phyloP scores from a whole-genome alignment of 2,888 invertebrate genomes.

The Scaptomyza cyrtandrae region DNA sequence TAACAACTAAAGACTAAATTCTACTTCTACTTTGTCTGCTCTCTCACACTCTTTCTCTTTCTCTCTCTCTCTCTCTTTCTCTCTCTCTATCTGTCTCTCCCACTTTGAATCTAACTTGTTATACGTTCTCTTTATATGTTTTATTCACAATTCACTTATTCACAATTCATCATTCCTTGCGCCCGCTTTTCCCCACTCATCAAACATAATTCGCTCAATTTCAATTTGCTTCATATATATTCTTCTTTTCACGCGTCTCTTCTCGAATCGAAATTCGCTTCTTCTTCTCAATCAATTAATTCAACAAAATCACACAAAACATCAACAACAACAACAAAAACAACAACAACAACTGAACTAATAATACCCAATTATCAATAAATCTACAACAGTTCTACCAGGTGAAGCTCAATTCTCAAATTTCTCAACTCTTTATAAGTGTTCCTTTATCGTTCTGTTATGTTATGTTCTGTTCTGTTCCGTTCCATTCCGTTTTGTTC shows the following conservation, averaged over 20 bases:
- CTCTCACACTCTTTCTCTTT: slow-evolving; percentile 56
- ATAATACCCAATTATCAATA: slow-evolving; percentile 40
- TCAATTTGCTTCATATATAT: slow-evolving; percentile 30
- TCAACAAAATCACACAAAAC: slow-evolving; percentile 29
- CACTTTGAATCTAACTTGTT: slow-evolving; percentile 35
- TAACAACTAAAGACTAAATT: slow-evolving; percentile 56
- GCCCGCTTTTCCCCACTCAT: slow-evolving; percentile 3
- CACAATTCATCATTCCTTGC: slow-evolving; percentile 1
- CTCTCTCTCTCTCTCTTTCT: slow-evolving; percentile 43
- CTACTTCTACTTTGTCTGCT: slow-evolving; percentile 75
- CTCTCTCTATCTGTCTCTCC: slow-evolving; percentile 46
- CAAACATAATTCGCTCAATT: slow-evolving; percentile 22
- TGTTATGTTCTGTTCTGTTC: slow-evolving; percentile 39
- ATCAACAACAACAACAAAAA: slow-evolving; percentile 35
- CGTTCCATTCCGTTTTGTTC: slow-evolving; percentile 39
- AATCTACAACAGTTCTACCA: slow-evolving; percentile 81
- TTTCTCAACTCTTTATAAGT: slow-evolving; percentile 42
- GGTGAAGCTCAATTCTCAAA: slow-evolving; percentile 79
- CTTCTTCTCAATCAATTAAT: slow-evolving; percentile 29
- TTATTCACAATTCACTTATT: slow-evolving; percentile 6
- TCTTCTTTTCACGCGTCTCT: slow-evolving; percentile 23
- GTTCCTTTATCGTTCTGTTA: slow-evolving; percentile 40
- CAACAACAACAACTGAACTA: slow-evolving; percentile 48
- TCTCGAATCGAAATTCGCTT: slow-evolving; percentile 27
- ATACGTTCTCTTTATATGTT: too few relatives aligned